Conservation (phyloP, 1,140 invertebrate species). For the Cotesia typhae region DNA sequence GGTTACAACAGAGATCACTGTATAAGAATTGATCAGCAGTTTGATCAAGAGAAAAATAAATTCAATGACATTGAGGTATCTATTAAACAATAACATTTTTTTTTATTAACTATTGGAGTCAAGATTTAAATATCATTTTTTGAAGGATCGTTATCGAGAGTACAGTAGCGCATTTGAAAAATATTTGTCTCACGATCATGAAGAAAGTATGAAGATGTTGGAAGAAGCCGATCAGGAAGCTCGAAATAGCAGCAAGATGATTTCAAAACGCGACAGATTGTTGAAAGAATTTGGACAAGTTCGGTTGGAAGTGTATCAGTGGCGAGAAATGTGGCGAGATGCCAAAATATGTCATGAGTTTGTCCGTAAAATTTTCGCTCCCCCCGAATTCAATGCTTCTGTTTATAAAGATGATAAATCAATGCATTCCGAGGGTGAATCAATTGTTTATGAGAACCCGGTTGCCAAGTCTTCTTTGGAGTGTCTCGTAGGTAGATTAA, state of each 20-base stretch:
- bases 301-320: slow-evolving; percentile 69
- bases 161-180: slow-evolving; percentile 71
- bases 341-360: slow-evolving; percentile 74
- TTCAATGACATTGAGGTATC: slow-evolving; percentile 66
- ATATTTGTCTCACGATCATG: slow-evolving; percentile 71
- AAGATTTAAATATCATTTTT: slow-evolving; percentile 4
- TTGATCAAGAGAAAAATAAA: slow-evolving; percentile 67
- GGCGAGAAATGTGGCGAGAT: slow-evolving; percentile 71
- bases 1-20: slow-evolving; percentile 71
- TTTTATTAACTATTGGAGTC: neutral
- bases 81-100: neutral
- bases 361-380: slow-evolving; percentile 69
- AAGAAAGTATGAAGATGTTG: slow-evolving; percentile 69
- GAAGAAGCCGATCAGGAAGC: slow-evolving; percentile 64
- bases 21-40: slow-evolving; percentile 69
- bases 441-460: neutral
- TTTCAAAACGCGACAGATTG: slow-evolving; percentile 55
- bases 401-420: neutral
- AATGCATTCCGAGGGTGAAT: slow-evolving; percentile 32
- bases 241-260: slow-evolving; percentile 63
- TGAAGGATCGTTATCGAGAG: slow-evolving; percentile 57
- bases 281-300: slow-evolving; percentile 58
- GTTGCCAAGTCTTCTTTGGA: slow-evolving; percentile 56
- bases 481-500: slow-evolving; percentile 58
- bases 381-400: neutral